A percentile compares a stretch with the other conserved stretches of the same genome.
Conservation (phyloP, 2,888 invertebrate genomes). For the Epinotia demarniana region DNA sequence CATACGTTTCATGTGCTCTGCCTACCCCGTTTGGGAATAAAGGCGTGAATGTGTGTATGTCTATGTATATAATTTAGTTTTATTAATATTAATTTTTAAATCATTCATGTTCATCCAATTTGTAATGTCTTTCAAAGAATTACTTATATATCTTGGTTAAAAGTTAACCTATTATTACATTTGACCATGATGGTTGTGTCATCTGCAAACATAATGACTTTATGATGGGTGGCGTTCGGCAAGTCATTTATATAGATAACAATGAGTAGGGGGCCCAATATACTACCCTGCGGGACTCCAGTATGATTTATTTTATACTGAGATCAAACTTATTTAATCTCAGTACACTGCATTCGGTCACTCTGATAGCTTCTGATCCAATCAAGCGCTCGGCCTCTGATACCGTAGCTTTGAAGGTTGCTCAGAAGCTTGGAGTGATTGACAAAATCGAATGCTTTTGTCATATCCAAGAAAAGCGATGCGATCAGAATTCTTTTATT, state of each 20-base stretch:
- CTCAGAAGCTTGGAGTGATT: constrained; percentile 1
- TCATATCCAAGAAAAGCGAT: not conserved
- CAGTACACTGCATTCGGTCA: not conserved
- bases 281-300: no score
- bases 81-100: no score
- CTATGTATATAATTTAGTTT: no score
- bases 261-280: no score
- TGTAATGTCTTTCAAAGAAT: constrained; percentile 5
- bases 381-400: constrained; percentile 1
- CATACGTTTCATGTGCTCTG: no score
- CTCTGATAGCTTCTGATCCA: constrained; percentile 11
- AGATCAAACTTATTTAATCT: no score
- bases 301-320: no score
- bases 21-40: no score
- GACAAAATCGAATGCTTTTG: constrained; percentile 4
- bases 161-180: constrained; percentile 5
- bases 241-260: no score
- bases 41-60: no score
- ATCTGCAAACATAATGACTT: no score
- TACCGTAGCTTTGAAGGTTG: constrained; percentile 3
- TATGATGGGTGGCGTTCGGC: no score
- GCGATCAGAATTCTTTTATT: not conserved
- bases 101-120: constrained; percentile 7
- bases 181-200: not conserved
- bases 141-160: not conserved